Percentiles rank a stretch among this genome's conserved stretches.
These are phyloP conservation scores for Heliconius congener DNA, from an alignment of 1,140 invertebrate species.

Conservation along the genomic window DNA sequence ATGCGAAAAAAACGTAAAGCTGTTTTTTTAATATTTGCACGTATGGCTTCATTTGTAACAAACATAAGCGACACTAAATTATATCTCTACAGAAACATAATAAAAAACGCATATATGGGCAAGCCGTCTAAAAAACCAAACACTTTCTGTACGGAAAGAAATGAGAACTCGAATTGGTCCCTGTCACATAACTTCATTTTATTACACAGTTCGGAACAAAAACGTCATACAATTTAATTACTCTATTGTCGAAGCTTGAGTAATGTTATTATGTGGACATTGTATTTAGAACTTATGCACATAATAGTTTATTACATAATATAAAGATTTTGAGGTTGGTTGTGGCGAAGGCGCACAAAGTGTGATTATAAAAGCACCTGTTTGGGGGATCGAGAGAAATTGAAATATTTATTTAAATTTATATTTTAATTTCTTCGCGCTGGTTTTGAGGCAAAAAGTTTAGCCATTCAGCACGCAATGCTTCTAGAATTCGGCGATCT, in stretches of 20 bases:
- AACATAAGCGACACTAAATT: not conserved
- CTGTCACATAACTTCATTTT: slow-evolving; percentile 13
- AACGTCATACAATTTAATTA: not conserved
- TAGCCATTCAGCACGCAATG: too few species aligned
- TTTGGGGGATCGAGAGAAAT: too few species aligned
- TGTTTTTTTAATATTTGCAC: not conserved
- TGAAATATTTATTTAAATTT: too few species aligned
- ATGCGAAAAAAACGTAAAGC: too few species aligned
- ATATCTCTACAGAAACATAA: not conserved
- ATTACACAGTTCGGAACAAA: not conserved
- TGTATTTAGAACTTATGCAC: not conserved
- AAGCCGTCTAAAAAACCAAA: not conserved
- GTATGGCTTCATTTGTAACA: not conserved
- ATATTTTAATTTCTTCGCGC: too few species aligned
- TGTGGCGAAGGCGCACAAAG: too few species aligned
- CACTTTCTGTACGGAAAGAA: not conserved
- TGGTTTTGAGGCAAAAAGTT: too few species aligned
- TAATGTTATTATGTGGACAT: not conserved
- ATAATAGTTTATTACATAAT: too few species aligned
- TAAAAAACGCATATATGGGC: not conserved
- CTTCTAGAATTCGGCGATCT: too few species aligned
- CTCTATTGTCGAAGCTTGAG: slow-evolving; percentile 6
- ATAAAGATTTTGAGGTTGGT: too few species aligned
- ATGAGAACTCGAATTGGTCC: not conserved
- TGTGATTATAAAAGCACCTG: too few species aligned